Evolutionary conservation across 2,888 invertebrate species (phyloP).

Genomic region (Agonum fuliginosum): DNA sequence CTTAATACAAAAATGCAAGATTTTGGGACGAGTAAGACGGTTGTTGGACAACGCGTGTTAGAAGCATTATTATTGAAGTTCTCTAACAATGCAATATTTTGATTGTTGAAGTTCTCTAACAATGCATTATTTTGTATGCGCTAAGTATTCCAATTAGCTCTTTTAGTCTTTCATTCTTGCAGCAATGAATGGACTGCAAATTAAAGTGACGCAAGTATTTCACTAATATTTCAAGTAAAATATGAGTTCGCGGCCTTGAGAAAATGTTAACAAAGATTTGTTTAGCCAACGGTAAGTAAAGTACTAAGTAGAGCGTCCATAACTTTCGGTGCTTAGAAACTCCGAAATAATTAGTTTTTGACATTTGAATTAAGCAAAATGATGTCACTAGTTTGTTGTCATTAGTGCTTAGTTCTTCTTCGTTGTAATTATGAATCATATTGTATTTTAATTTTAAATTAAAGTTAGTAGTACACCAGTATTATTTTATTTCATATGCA

Average conservation of each 20-base stretch:
- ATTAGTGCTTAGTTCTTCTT: constrained; percentile 1
- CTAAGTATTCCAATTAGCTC: no score
- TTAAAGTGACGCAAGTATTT: constrained; percentile 27
- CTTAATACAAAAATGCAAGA: no score
- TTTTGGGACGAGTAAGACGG: no score
- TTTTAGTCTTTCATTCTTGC: background rate
- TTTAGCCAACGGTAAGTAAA: constrained; percentile 8
- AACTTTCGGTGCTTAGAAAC: constrained; percentile 9
- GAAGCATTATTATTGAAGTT: no score
- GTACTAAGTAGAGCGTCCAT: constrained; percentile 23
- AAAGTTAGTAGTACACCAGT: no score
- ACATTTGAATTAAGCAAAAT: background rate
- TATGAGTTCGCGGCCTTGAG: constrained; percentile 25
- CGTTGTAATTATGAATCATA: background rate
- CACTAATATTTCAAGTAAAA: constrained; percentile 9
- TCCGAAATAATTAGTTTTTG: background rate
- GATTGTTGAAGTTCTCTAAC: no score
- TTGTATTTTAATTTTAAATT: background rate
- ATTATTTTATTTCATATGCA: background rate
- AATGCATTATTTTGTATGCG: no score
- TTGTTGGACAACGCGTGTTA: no score
- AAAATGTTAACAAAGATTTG: constrained; percentile 36
- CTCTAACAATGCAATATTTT: no score
- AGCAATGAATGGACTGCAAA: background rate
- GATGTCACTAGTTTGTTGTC: constrained; percentile 2